Percentiles rank a stretch among this genome's conserved stretches.
Conservation (phyloP, 2,113 vertebrate genomes). For the Stictonetta naevosa region DNA sequence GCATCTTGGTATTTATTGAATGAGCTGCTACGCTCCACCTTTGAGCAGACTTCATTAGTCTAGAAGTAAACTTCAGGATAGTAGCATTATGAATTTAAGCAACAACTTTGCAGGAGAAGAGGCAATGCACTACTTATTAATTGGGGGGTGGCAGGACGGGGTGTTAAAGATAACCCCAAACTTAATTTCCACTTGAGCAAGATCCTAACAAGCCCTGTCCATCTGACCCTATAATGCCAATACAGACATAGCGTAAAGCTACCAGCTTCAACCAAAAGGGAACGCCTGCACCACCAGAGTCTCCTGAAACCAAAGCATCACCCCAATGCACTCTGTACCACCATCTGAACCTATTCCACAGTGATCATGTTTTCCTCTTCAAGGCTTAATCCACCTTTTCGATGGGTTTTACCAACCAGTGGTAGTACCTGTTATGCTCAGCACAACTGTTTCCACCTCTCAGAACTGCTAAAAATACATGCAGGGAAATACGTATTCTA, state of each 20-base stretch:
- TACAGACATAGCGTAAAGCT: not conserved
- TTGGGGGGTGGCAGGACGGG: not conserved
- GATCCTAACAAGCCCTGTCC: not conserved
- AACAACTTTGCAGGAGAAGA: not conserved
- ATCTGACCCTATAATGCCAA: not conserved
- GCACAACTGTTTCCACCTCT: not conserved
- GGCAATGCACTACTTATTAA: not conserved
- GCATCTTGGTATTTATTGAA: not conserved
- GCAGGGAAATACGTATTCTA: not conserved
- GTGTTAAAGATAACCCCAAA: not conserved
- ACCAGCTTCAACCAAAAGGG: not conserved
- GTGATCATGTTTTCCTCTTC: not conserved
- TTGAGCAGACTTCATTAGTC: not conserved
- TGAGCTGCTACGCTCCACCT: not conserved
- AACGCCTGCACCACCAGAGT: not conserved
- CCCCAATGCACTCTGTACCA: fast-evolving
- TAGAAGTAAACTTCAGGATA: not conserved
- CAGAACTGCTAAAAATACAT: not conserved
- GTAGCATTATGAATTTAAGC: not conserved
- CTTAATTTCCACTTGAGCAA: not conserved
- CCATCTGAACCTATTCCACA: not conserved
- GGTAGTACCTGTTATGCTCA: not conserved
- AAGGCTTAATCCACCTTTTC: not conserved
- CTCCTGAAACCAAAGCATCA: not conserved
- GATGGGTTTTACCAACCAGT: not conserved